Base-by-base conservation (phyloP, 2,888 invertebrate species). In the Bimastos eiseni region DNA sequence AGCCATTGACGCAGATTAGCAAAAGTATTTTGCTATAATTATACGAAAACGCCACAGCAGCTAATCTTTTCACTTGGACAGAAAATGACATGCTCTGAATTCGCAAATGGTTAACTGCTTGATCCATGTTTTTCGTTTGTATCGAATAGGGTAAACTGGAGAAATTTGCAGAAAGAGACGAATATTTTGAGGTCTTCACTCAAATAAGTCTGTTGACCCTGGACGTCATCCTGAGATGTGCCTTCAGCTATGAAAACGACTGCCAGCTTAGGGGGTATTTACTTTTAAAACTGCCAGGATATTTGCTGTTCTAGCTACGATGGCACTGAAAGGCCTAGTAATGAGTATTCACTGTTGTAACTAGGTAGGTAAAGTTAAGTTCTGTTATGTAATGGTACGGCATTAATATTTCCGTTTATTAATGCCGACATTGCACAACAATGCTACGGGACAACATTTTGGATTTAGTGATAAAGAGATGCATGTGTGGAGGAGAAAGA, bases 151-250 rank as follows among this genome's bases (percentile, higher is more conserved):
- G 90, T 19, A 94, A 93, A 70, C 88, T 94, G 37, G 86, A 90
- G n/a, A 88, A 89, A 19, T 91, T 91, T 55, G 92, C 92, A 15
- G 90, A 92, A 19, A 89, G 83, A 36, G 93, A 92, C 21, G 91
- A 92, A 44, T 92, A 91, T 89, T 93, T 94, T 89, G 93, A 94
- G 89, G 91, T 93, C 13, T 93, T 93, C 90, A 90, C 83, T 44
- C n/a, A 89, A 19, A 83, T 92, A 88, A 93, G 93, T 90, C 91
- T 93, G 88, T 93, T 92, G 90, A 94, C 94, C 0, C 91, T 94
- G 6, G 93, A 94, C 89, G 92, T 93, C 70, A 93, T 94, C 13
- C 91, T 94, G n/a, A 92, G 92, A 88, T 94, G 94, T 92, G 93
- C 94, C n/a, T 94, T 94, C 92, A 94, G 94, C 33, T 94, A 93